Percentiles rank a stretch among this genome's conserved stretches.
Conservation (phyloP, 2,888 invertebrate genomes). For the Caenorhabditis macrosperma region DNA sequence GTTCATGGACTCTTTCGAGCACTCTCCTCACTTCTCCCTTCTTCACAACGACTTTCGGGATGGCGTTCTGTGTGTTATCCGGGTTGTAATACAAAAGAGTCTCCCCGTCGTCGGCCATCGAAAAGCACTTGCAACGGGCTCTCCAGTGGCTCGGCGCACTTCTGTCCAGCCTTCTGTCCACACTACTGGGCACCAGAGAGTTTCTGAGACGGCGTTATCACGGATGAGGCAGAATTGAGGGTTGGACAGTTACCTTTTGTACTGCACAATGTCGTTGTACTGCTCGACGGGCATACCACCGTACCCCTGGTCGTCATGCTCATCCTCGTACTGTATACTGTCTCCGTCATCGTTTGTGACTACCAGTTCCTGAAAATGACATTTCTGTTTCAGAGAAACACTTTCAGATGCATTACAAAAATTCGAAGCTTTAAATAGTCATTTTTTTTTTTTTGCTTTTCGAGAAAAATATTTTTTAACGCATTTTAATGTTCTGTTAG, state of each 20-base stretch:
- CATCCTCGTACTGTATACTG: conserved; percentile 49
- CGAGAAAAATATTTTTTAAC: neutral
- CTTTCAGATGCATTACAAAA: no score
- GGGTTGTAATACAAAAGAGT: conserved; percentile 66
- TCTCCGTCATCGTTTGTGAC: conserved; percentile 52
- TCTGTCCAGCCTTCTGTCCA: conserved; percentile 58
- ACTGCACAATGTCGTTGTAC: conserved; percentile 67
- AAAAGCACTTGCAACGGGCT: conserved; percentile 64
- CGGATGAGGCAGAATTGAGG: neutral
- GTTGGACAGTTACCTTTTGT: conserved; percentile 45
- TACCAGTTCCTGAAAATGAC: conserved; percentile 44
- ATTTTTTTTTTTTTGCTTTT: no score
- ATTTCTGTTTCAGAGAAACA: no score
- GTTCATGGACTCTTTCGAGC: conserved; percentile 67
- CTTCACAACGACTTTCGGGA: conserved; percentile 66
- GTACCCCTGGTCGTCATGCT: conserved; percentile 58
- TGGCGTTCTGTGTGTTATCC: conserved; percentile 43
- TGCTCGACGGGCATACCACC: conserved; percentile 67
- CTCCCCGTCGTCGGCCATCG: conserved; percentile 65
- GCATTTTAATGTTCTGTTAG: no score
- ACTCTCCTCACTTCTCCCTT: conserved; percentile 70
- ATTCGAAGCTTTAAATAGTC: neutral
- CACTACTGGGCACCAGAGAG: conserved; percentile 11
- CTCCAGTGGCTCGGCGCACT: conserved; percentile 72
- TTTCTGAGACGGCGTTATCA: conserved; percentile 20